Evolutionary conservation across 1,140 invertebrate genomes (phyloP).

Genomic region (Phortica variegata): DNA sequence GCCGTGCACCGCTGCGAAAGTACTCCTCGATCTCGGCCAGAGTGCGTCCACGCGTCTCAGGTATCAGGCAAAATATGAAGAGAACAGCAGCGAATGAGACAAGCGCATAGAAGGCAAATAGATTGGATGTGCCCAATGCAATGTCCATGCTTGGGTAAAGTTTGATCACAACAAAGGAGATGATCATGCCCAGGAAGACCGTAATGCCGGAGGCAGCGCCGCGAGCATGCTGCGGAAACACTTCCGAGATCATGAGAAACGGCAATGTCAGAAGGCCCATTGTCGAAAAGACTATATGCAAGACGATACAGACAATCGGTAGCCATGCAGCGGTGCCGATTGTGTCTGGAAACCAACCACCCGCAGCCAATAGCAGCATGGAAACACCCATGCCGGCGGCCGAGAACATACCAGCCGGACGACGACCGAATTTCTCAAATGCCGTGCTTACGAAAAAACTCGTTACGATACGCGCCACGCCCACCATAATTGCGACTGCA

Average conservation of each 20-base stretch:
- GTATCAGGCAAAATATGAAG: conserved; percentile 69
- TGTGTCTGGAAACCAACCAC: conserved; percentile 46
- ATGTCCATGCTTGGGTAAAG: conserved; percentile 67
- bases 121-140: conserved; percentile 63
- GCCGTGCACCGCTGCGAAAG: conserved; percentile 54
- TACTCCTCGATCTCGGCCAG: conserved; percentile 72
- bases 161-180: conserved; percentile 75
- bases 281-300: conserved; percentile 65
- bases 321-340: conserved; percentile 30
- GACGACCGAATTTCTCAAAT: conserved; percentile 62
- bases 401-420: conserved; percentile 63
- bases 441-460: conserved; percentile 61
- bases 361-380: conserved; percentile 61
- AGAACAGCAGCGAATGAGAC: conserved; percentile 69
- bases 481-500: conserved; percentile 62
- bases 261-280: conserved; percentile 68
- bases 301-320: conserved; percentile 61
- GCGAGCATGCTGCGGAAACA: conserved; percentile 68
- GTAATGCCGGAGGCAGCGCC: conserved; percentile 69
- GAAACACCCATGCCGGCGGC: conserved; percentile 65
- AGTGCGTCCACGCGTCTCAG: conserved; percentile 79
- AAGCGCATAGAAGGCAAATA: conserved; percentile 73
- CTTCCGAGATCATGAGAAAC: conserved; percentile 76
- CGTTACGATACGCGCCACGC: conserved; percentile 61
- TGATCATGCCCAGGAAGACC: conserved; percentile 67